Evolutionary conservation across 2,797 vertebrate genomes (phyloP).

Genomic region (Syndactyla subalaris): DNA sequence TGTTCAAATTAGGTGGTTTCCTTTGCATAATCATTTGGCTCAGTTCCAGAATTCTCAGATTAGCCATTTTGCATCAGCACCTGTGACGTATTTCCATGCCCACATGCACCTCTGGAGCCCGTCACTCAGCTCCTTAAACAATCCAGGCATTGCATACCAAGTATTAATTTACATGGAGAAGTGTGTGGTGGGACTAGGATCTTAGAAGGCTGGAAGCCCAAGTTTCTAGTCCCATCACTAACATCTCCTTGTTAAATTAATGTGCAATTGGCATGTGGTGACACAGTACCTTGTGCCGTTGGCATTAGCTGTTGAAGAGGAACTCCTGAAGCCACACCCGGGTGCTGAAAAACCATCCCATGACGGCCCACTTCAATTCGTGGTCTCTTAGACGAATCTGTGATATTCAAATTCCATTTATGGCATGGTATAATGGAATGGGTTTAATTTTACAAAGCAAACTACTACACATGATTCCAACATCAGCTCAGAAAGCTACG

Average conservation of each 20-base stretch:
- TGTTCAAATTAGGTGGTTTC: slow-evolving; percentile 1
- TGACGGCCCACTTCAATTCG: slow-evolving; percentile 99
- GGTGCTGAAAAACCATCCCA: slow-evolving; percentile 99
- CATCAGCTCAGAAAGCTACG: slow-evolving; percentile 43
- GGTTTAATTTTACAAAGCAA: slow-evolving; percentile 64
- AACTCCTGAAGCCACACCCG: slow-evolving; percentile 96
- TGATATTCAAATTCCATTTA: slow-evolving; percentile 81
- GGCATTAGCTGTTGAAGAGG: slow-evolving; percentile 99
- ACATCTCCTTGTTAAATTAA: slow-evolving; percentile 71
- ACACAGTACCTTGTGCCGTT: slow-evolving; percentile 95
- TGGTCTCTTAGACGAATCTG: slow-evolving; percentile 99
- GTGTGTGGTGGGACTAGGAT: slow-evolving; percentile 52
- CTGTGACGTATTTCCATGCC: slow-evolving; percentile 69
- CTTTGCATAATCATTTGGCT: not conserved
- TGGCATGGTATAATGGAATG: slow-evolving; percentile 71
- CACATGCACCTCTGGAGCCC: slow-evolving; percentile 69
- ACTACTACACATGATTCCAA: slow-evolving; percentile 55
- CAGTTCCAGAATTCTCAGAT: slow-evolving; percentile 21
- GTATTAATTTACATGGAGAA: slow-evolving; percentile 74
- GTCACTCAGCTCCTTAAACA: slow-evolving; percentile 60
- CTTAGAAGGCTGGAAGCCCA: not conserved
- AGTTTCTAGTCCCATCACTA: slow-evolving; percentile 65
- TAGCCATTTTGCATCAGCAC: slow-evolving; percentile 43
- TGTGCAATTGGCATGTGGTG: slow-evolving; percentile 71
- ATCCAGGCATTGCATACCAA: slow-evolving; percentile 71